Base-by-base conservation (phyloP, 1,140 invertebrate genomes). In the Drosophila busckii region DNA sequence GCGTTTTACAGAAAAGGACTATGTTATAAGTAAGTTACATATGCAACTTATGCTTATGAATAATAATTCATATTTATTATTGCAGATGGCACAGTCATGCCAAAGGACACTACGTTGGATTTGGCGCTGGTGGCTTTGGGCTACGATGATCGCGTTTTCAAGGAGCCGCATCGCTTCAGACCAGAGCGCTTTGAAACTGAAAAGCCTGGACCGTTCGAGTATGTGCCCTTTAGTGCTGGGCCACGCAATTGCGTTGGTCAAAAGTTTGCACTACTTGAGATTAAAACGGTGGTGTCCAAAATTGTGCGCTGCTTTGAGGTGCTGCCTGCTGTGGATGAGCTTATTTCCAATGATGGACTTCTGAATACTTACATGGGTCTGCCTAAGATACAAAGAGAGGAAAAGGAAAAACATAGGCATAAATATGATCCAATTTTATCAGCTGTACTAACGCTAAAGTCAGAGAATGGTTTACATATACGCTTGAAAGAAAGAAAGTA, bases 91-190 rank as follows among this genome's bases (percentile, higher is more conserved):
- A 60, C 54, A 2, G n/a, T 50, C 1, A 26, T 85, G 3, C 78
- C 84, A 0, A 61, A 73, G 10, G 68, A 64, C 9, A 67, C 67
- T 0, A 70, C 73, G 0, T 16, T 87, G 0, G 73, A 68, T 19
- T 5, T 87, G 7, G 71, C 20, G 0, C 22, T 85, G 0, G 50
- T 84, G 0, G 31, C 55, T 0, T 13, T 87, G 12, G 82, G 82
- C 2, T 84, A 85, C 3, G 69, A 85, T 42, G 78, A 84, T 1
- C 85, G 88, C 0, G 28, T 87, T 20, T 96, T 92, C 75, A 90
- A 93, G 20, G 90, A 96, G 69, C 95, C 95, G 0, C 87, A 93
- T 7, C 88, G 85, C 3, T 96, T 94, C 70, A 88, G 92, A 70
- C 95, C 95, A 0, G 94, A 96, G 13, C 88, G 94, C 67, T 96